Evolutionary conservation across 2,113 vertebrate genomes (phyloP), one percentile per base, ranked within the genome.

Genomic region (Pandion haliaetus): DNA sequence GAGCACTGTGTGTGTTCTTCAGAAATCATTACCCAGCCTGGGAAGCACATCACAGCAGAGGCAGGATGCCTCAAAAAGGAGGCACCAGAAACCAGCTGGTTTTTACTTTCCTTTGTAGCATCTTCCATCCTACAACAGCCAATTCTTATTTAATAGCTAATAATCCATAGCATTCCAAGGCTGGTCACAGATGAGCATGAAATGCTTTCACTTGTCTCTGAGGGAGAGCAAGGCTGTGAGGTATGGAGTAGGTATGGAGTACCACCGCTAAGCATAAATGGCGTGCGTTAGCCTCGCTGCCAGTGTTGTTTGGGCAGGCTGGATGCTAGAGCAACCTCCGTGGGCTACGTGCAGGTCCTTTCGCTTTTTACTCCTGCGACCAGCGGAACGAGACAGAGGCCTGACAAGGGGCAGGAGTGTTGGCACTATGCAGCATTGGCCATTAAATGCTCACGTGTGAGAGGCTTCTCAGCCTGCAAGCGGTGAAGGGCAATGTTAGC

Each of bases 241-340:
- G 7, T 38, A 45, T 28, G 6, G 5, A 38, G 45, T 42, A 65
- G 17, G 7, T 38, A 45, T 28, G 6, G 5, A 38, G 45, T 42
- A 29, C 70, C 49, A 36, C 61, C 5, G 11, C 69, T 36, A 8
- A 72, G 49, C 0, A 0, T 2, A 40, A n/a, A 14, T 4, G 70
- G 57, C 55, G 55, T 3, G 36, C 0, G 0, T 20, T 7, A 38
- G 38, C 49, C 80, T 81, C 0, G 0, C 54, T 55, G 36, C 57
- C 16, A 4, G 31, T 2, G 14, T 5, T 0, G 0, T 20, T 19
- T 8, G 54, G 72, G 55, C 59, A 90, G 86, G 50, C 57, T 59
- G 47, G 65, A 17, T 26, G 34, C 34, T 17, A 20, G 15, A 52
- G 55, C 67, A 52, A n/a, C 88, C 88, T 62, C 73, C 57, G 5